Evolutionary conservation across 2,797 vertebrate genomes (phyloP), one percentile per base, ranked within the genome.

Genomic region (Argya squamiceps): DNA sequence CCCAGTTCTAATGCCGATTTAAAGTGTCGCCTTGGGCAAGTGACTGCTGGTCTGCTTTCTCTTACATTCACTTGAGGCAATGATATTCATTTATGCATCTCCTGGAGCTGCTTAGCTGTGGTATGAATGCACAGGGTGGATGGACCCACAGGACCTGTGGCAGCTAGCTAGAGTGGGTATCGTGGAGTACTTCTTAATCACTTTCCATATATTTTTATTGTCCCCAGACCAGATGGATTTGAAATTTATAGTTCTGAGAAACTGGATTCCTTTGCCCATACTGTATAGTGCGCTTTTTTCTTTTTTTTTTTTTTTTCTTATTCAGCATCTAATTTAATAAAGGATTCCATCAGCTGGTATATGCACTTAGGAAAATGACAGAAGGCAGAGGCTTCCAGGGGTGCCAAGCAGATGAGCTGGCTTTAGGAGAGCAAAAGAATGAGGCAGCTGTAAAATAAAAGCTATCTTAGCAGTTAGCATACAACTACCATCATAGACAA

Each of bases 181-280:
- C 6, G 3, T 52, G 62, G 67, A 89, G 41, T 73, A 55, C 62
- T 92, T 96, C 96, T 95, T 95, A 97, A 92, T 91, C 50, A 30
- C 46, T 92, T 74, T n/a, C 87, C 46, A 32, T 65, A 23, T 93
- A 58, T 68, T 90, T 96, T 92, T 80, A 50, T 52, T 60, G 88
- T 93, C 85, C 90, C 58, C 69, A 55, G 92, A 88, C 89, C 73
- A 83, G 93, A 91, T 89, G 92, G 69, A 96, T 79, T 93, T 92
- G 70, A 77, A 85, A 94, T 97, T 97, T 97, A 95, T 92, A 96
- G 96, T 97, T 98, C 96, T 96, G 84, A 94, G 97, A 97, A 97
- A 95, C 70, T 63, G 88, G 84, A 93, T 95, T 96, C 97, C 89
- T 96, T 92, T 92, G 86, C 91, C 97, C 56, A 78, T 88, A 96